Evolutionary conservation across 2,797 vertebrate genomes (phyloP), one percentile per base, ranked within the genome.

Genomic region (Arrhamphus sclerolepis): DNA sequence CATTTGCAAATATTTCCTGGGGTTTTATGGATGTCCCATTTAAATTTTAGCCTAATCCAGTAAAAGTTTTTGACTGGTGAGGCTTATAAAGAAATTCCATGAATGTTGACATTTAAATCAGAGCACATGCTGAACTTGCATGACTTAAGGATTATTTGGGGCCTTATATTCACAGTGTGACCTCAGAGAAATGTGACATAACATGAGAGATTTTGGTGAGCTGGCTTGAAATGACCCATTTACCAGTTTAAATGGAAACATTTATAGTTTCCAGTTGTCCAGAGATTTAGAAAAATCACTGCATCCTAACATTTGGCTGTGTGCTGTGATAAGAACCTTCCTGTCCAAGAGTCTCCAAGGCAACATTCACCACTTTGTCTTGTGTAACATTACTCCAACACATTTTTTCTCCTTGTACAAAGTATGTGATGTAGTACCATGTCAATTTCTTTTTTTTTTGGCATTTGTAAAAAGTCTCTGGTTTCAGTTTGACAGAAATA

Each of bases 311-410:
- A 51, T 74, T 50, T 68, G 55, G 66, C 57, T 67, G 51, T 66
- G 46, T 55, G 62, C 57, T 59, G 48, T 8, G 1, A 65, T 19
- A 59, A 68, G 58, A 81, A 72, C 55, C 71, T 64, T 72, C 44
- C 26, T 80, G 50, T 48, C 44, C 41, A 56, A 69, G 71, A 66
- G 80, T 84, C 77, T 78, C 77, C 75, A 81, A 70, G 74, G 81
- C 74, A 87, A 81, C 85, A 73, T 78, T 65, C 71, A 81, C 72
- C 67, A 59, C 58, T 72, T 71, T 46, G 62, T 66, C 52, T 67
- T 69, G 60, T 61, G 38, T 42, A 64, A 55, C 57, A 68, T 80
- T 72, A 26, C 51, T 59, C 40, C 46, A 56, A 46, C 24, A 65
- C 47, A 52, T 60, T 61, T 68, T 42, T 62, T 60, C 19, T 51